Base-by-base conservation (phyloP, 2,888 invertebrate genomes). In the Drosophila meridionalis region DNA sequence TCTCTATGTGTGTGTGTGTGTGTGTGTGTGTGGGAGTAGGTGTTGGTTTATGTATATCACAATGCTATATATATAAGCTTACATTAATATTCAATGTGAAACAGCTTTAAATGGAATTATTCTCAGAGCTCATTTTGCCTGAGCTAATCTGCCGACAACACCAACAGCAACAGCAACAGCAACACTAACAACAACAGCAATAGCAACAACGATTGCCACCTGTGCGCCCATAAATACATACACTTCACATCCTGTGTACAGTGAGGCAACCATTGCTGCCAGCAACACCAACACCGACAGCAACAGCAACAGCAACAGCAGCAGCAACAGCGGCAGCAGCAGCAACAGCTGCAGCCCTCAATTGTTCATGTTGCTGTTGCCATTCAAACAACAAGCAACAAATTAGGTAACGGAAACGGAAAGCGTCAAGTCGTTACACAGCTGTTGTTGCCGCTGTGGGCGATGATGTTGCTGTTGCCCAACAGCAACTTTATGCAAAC, bases 341-440 rank as follows among this genome's bases (percentile, higher is more conserved):
- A 55, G 26, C 48, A 69, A 62, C 72, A 50, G 43, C 55, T 50
- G 56, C 72, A 48, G 62, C 72, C 47, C n/a, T 50, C 48, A 64
- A 48, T 57, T 61, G 57, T 48, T 32, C 55, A 50, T 47, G 63
- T 70, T 76, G 60, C 43, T 65, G 50, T 50, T 73, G 47, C 34
- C 59, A 56, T n/a, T 47, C 38, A 73, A 52, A 36, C 52, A 67
- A 59, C 64, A 60, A 61, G 57, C 76, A 64, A 71, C 82, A 85
- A 89, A 89, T 89, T 87, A 87, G 69, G 57, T 73, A 70, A 69
- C 74, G 88, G 88, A 89, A 85, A 68, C 88, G 83, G 88, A 83
- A 85, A 73, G 68, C 81, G 71, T 72, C 87, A 88, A 82, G 59
- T 80, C 69, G 73, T 55, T 55, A 59, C 60, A 64, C 60, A 64